Conservation (phyloP, 2,888 invertebrate genomes). For the Macaria notata region DNA sequence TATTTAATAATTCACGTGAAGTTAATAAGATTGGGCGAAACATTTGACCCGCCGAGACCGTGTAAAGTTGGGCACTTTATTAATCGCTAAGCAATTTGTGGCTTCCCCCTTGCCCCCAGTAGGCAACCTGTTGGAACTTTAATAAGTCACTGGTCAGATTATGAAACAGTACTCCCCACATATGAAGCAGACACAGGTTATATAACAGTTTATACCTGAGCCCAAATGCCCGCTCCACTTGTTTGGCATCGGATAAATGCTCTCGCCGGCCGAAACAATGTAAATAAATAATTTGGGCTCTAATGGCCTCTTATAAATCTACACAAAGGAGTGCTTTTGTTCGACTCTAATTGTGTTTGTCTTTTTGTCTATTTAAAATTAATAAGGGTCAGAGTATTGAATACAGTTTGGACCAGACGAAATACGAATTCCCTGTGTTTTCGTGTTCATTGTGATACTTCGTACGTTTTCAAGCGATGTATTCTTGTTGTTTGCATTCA, state of each 20-base stretch:
- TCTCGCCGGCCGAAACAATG: slow-evolving; percentile 17
- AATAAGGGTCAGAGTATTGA: too few species aligned
- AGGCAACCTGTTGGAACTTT: slow-evolving; percentile 48
- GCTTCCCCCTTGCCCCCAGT: slow-evolving; percentile 37
- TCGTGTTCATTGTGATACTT: too few species aligned
- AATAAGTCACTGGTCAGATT: slow-evolving; percentile 26
- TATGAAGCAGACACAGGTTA: slow-evolving; percentile 4
- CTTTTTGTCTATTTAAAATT: neutral
- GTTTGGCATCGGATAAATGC: slow-evolving; percentile 27
- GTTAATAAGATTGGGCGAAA: neutral
- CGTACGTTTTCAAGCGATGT: too few species aligned
- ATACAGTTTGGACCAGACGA: too few species aligned
- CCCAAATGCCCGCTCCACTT: slow-evolving; percentile 19
- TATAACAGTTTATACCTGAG: slow-evolving; percentile 2
- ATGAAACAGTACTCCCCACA: slow-evolving; percentile 9
- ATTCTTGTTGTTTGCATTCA: too few species aligned
- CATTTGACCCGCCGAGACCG: slow-evolving; percentile 41
- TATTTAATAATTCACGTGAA: too few species aligned
- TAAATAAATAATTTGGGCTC: slow-evolving; percentile 22
- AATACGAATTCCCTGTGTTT: too few species aligned
- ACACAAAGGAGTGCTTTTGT: slow-evolving; percentile 13
- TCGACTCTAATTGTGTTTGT: slow-evolving; percentile 8
- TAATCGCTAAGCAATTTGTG: slow-evolving; percentile 52
- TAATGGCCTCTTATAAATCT: slow-evolving; percentile 25
- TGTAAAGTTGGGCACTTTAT: slow-evolving; percentile 42